phyloP scores from a whole-genome alignment of 2,113 vertebrate species.

The Atractosteus spatula region DNA sequence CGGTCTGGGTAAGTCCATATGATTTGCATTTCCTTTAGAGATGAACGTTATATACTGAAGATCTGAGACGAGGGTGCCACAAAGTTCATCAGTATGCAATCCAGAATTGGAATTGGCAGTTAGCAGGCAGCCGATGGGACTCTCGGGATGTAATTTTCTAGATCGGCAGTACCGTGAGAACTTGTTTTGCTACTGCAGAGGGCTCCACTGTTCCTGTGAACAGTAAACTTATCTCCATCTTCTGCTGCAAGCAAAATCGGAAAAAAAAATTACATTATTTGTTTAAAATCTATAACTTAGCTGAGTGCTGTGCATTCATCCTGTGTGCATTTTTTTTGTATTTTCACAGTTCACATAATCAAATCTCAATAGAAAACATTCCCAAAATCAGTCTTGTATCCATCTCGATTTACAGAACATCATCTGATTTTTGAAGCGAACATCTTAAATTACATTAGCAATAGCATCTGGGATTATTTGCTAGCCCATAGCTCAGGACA shows the following conservation, averaged over 20 bases:
- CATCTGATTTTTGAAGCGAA: neutral
- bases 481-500: neutral
- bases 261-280: no score
- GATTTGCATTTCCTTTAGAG: conserved; percentile 10
- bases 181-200: no score
- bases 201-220: neutral
- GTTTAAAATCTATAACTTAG: no score
- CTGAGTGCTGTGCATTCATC: no score
- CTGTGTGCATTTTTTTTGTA: no score
- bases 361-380: no score
- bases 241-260: neutral
- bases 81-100: conserved; percentile 7
- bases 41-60: neutral
- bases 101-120: neutral
- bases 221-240: neutral
- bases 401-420: no score
- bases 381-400: no score
- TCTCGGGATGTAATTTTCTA: no score
- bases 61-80: neutral
- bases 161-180: neutral
- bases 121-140: neutral
- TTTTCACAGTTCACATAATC: no score
- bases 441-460: no score
- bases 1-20: neutral
- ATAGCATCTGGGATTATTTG: neutral